phyloP scores from a whole-genome alignment of 2,113 vertebrate species.

The Climacteris rufus region DNA sequence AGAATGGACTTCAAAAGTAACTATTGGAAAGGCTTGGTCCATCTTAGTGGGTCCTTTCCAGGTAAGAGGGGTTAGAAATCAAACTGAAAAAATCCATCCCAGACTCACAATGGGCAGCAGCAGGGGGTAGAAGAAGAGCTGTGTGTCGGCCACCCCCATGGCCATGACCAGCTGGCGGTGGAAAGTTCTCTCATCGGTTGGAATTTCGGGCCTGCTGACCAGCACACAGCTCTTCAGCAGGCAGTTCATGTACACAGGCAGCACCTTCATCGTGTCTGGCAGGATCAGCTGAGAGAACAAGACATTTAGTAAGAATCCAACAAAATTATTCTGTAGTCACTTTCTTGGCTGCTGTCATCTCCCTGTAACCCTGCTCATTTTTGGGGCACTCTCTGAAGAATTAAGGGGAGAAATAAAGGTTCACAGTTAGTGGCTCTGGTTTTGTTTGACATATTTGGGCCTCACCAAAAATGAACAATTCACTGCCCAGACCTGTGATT shows the following conservation, averaged over 20 bases:
- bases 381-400: not conserved
- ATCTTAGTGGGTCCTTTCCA: not conserved
- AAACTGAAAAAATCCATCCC: not conserved
- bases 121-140: conserved; percentile 89
- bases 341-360: not conserved
- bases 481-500: not conserved
- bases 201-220: conserved; percentile 79
- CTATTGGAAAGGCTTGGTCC: not conserved
- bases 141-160: conserved; percentile 90
- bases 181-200: conserved; percentile 83
- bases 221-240: conserved; percentile 87
- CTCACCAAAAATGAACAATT: not conserved
- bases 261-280: conserved; percentile 92
- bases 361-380: not conserved
- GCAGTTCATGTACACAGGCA: conserved; percentile 92
- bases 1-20: not conserved
- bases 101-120: conserved; percentile 86
- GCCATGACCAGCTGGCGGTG: conserved; percentile 82
- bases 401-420: not conserved
- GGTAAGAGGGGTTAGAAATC: not conserved
- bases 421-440: not conserved
- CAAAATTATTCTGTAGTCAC: fast-evolving
- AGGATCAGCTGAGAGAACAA: conserved; percentile 82
- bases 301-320: not conserved
- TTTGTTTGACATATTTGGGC: not conserved